Evolutionary conservation across 2,888 invertebrate genomes (phyloP), one percentile per base, ranked within the genome.

Genomic region (Taenaris catops): DNA sequence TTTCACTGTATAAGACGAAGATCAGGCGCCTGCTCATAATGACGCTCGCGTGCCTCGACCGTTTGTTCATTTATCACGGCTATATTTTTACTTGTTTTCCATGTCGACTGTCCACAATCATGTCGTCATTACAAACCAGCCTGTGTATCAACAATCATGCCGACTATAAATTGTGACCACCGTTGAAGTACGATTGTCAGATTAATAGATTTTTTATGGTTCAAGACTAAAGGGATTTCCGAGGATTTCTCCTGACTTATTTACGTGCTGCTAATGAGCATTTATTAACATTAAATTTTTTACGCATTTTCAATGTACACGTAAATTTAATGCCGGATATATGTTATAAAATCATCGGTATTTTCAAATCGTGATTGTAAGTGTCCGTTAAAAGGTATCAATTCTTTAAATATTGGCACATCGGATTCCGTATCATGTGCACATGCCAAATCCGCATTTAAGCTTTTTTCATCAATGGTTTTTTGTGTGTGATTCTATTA

Each of bases 81-180:
- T 54, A 63, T 76, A 75, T 78, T 78, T 79, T 73, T 80, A 79
- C 78, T 78, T 73, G 76, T 80, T 76, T 72, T 61, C 66, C 68
- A 65, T 76, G 79, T 78, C 70, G 64, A 53, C 69, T 75, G 79
- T 80, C 73, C 67, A 78, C 81, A 78, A 75, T 72, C 80, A 76
- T 80, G 81, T 81, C 76, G 70, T 80, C 80, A 83, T 83, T 84
- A 83, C 80, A 63, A 66, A 58, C 73, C 64, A 58, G 68, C 61
- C 55, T 69, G 67, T 70, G 74, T 73, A 69, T 47, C 42, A 45
- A 51, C 63, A 59, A 72, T 76, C 74, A 69, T 55, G 66, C 63
- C 58, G 66, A 71, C 72, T 63, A 80, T 84, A 81, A 80, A 84
- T 84, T 73, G 68, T 76, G 75, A 73, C 72, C 83, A 69, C 67